These are phyloP conservation scores for Rhabdornis inornatus DNA, from an alignment of 2,113 vertebrate genomes.

Conservation along the genomic window DNA sequence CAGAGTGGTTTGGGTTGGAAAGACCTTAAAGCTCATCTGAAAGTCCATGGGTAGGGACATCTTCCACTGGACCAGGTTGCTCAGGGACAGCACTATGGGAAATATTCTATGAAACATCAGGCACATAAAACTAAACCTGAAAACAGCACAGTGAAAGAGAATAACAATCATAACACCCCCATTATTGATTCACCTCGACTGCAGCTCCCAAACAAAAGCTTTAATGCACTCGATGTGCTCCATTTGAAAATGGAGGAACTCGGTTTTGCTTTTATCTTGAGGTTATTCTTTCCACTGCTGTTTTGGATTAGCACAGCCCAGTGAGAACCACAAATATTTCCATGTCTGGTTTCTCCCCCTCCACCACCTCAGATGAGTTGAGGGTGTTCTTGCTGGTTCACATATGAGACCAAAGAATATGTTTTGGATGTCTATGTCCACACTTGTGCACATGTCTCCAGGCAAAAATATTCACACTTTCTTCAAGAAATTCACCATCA, in stretches of 20 bases:
- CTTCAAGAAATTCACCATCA: not conserved
- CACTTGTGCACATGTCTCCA: rapidly evolving
- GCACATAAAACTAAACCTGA: not conserved
- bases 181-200: not conserved
- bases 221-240: not conserved
- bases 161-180: not conserved
- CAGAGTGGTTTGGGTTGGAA: not conserved
- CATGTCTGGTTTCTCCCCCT: not conserved
- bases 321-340: not conserved
- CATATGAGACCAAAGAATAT: not conserved
- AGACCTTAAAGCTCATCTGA: not conserved
- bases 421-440: not conserved
- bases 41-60: not conserved
- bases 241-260: not conserved
- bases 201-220: not conserved
- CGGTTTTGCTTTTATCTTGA: not conserved
- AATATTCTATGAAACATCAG: not conserved
- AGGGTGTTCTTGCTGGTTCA: not conserved
- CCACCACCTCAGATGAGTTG: not conserved
- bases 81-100: not conserved
- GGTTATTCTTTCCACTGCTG: not conserved
- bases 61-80: not conserved
- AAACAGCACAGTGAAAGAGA: not conserved
- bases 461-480: not conserved
- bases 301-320: not conserved